phyloP scores from a whole-genome alignment of 2,888 invertebrate genomes.

The Geophilus truncorum region DNA sequence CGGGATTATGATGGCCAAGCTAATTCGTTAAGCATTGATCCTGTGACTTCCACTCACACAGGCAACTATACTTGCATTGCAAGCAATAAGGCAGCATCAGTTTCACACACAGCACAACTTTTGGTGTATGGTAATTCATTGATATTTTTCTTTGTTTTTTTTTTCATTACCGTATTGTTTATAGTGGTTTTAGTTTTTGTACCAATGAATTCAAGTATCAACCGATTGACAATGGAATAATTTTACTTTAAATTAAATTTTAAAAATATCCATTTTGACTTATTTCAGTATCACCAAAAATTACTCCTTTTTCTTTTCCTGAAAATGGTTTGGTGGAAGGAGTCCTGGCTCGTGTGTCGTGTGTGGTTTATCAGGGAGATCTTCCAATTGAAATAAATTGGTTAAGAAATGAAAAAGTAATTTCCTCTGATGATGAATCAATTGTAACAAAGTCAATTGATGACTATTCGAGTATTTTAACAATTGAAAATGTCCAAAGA shows the following conservation, averaged over 20 bases:
- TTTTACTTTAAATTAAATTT: neutral
- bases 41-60: constrained; percentile 40
- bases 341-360: constrained; percentile 53
- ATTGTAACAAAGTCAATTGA: neutral
- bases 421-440: neutral
- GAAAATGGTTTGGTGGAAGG: constrained; percentile 54
- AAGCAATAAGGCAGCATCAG: constrained; percentile 41
- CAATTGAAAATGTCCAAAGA: neutral
- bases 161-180: too few species aligned
- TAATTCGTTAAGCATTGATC: constrained; percentile 42
- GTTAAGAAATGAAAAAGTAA: constrained; percentile 52
- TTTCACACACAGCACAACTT: constrained; percentile 40
- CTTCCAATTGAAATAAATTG: constrained; percentile 46
- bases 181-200: neutral
- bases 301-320: constrained; percentile 55
- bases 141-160: neutral
- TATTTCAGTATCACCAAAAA: constrained; percentile 52
- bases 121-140: constrained; percentile 41
- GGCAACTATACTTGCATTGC: constrained; percentile 44
- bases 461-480: constrained; percentile 3
- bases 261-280: neutral
- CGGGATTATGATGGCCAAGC: constrained; percentile 39
- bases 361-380: constrained; percentile 45
- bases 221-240: neutral
- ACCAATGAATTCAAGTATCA: neutral